Evolutionary conservation across 2,888 invertebrate genomes (phyloP).

Genomic region (Dryococelus australis): DNA sequence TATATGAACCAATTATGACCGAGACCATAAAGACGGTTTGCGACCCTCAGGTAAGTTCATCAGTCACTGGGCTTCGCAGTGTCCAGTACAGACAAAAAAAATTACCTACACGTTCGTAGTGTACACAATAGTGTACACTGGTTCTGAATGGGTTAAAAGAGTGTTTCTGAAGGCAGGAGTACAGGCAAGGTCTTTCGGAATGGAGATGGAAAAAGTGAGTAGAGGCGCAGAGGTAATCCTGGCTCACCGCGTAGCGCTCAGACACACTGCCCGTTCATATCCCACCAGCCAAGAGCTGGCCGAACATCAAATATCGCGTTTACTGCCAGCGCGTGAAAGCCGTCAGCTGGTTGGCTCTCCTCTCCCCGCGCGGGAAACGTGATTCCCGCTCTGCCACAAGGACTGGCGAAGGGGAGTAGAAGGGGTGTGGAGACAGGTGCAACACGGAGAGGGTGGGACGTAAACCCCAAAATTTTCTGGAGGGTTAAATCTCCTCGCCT

Average conservation of each 20-base stretch:
- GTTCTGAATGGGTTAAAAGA: no score
- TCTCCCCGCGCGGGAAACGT: not conserved
- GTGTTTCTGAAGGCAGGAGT: no score
- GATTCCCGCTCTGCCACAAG: not conserved
- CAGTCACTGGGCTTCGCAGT: no score
- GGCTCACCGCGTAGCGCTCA: not conserved
- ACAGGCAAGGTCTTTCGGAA: no score
- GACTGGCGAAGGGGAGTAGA: not conserved
- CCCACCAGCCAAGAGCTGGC: not conserved
- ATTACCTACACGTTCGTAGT: no score
- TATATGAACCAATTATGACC: no score
- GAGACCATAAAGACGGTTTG: no score
- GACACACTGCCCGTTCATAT: not conserved
- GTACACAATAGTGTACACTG: no score
- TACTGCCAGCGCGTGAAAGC: not conserved
- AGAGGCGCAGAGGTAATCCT: no score
- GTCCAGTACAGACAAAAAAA: no score
- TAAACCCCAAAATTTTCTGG: not conserved
- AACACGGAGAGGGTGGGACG: not conserved
- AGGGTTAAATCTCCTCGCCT: not conserved
- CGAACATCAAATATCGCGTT: not conserved
- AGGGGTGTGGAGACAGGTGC: not conserved
- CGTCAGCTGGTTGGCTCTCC: not conserved
- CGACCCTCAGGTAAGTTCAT: no score
- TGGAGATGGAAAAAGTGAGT: no score